These are phyloP conservation scores for Pemphigus obesinymphae DNA, from an alignment of 1,140 invertebrate species.

Conservation along the genomic window DNA sequence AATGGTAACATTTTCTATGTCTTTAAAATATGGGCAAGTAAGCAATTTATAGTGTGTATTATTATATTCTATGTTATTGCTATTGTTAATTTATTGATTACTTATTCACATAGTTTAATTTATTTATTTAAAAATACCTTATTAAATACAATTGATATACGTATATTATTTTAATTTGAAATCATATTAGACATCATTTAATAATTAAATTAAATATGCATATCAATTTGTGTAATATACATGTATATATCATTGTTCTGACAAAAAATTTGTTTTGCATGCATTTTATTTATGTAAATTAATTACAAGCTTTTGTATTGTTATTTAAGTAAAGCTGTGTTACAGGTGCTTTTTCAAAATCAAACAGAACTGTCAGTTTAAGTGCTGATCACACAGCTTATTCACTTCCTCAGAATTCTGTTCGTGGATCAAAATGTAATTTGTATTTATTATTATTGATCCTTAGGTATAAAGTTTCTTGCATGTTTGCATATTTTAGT, in stretches of 20 bases:
- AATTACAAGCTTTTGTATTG: slow-evolving; percentile 20
- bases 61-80: too few relatives aligned
- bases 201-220: too few relatives aligned
- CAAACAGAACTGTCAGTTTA: slow-evolving; percentile 35
- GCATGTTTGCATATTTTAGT: slow-evolving; percentile 27
- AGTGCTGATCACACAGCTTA: slow-evolving; percentile 32
- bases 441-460: slow-evolving; percentile 33
- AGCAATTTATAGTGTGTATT: too few relatives aligned
- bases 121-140: too few relatives aligned
- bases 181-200: too few relatives aligned
- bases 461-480: slow-evolving; percentile 10
- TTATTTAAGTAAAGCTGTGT: slow-evolving; percentile 39
- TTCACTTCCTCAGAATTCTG: slow-evolving; percentile 33
- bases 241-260: neutral
- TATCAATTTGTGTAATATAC: too few relatives aligned
- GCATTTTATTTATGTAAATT: slow-evolving; percentile 11
- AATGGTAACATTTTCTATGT: too few relatives aligned
- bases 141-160: too few relatives aligned
- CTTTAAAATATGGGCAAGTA: too few relatives aligned
- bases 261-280: neutral
- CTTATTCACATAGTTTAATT: too few relatives aligned
- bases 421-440: slow-evolving; percentile 42
- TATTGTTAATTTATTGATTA: too few relatives aligned
- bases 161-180: too few relatives aligned
- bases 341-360: slow-evolving; percentile 41